Base-by-base conservation (phyloP, 2,888 invertebrate genomes). In the Kuschelorhynchus macadamiae region DNA sequence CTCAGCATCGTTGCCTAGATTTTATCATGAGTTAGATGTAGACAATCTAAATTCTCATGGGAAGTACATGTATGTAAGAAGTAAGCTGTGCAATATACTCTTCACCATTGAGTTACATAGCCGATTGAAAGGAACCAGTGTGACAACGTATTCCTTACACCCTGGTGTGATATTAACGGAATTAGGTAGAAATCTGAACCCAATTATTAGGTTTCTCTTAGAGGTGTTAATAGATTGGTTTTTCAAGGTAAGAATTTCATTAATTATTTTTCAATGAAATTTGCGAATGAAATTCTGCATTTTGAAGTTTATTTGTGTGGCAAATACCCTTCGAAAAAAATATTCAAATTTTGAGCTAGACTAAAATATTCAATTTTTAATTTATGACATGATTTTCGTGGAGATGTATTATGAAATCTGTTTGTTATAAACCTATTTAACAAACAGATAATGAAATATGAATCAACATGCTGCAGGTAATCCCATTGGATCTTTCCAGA, bases 111-210 rank as follows among this genome's bases (percentile, higher is more conserved):
- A 75, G 65, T 55, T 78, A 14, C 74, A 74, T 9, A 64, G 49
- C 7, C 72, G 60, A 70, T 53, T 77, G 9, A 47, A 68, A 53
- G 71, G 70, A 9, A 74, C 73, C 7, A 72, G 68, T 1, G 73
- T 78, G 11, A 75, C 75, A 1, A 69, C 72, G 8, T 77, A 78
- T 57, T 69, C 74, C n/a, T 11, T 78, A 36, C 77, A 78, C 68
- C 78, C 78, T 44, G 78, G 78, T 20, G 72, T 71, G 9, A 73
- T 77, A 8, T 46, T 57, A 14, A 75, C 74, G 0, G 71, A 72
- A 1, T 21, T 60, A 1, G 25, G 7, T 50, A 33, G 41, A 25
- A 41, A 49, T 25, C 16, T 47, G 11, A 32, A 11, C 1, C 0
- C 1, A 5, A 4, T 39, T 17, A 1, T 36, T 2, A 49, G 9